A percentile compares a stretch with the other conserved stretches of the same genome.
Conservation (phyloP, 2,797 vertebrate species). For the Allobates femoralis region DNA sequence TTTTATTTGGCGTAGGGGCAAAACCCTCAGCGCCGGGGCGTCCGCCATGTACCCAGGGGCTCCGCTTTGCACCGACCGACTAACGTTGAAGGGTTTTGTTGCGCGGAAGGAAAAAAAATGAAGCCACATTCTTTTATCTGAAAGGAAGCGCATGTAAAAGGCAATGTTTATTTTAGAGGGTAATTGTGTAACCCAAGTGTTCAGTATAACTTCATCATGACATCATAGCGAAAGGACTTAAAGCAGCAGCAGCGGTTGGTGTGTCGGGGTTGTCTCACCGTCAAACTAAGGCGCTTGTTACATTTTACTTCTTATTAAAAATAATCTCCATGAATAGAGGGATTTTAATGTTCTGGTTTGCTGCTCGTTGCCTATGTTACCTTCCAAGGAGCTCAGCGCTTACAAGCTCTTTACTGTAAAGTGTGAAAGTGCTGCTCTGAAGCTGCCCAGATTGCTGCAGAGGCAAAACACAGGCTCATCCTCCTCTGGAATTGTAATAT, state of each 20-base stretch:
- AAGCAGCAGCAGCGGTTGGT: not conserved
- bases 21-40: not conserved
- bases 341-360: not conserved
- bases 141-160: constrained; percentile 27
- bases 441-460: too few relatives aligned
- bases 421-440: too few relatives aligned
- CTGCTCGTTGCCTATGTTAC: too few relatives aligned
- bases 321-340: not conserved
- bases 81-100: not conserved
- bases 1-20: not conserved
- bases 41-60: not conserved
- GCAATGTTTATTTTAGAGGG: constrained; percentile 8
- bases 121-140: constrained; percentile 20
- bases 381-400: too few relatives aligned
- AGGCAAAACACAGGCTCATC: too few relatives aligned
- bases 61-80: not conserved
- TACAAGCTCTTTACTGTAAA: too few relatives aligned
- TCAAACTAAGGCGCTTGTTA: too few relatives aligned
- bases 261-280: too few relatives aligned
- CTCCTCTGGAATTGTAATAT: too few relatives aligned
- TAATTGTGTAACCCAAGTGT: not conserved
- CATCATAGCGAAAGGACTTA: constrained; percentile 3
- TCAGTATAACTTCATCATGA: not conserved
- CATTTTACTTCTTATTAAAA: too few relatives aligned
- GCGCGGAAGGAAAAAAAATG: not conserved